Conservation (phyloP, 2,113 vertebrate genomes). For the Empidonax alnorum region DNA sequence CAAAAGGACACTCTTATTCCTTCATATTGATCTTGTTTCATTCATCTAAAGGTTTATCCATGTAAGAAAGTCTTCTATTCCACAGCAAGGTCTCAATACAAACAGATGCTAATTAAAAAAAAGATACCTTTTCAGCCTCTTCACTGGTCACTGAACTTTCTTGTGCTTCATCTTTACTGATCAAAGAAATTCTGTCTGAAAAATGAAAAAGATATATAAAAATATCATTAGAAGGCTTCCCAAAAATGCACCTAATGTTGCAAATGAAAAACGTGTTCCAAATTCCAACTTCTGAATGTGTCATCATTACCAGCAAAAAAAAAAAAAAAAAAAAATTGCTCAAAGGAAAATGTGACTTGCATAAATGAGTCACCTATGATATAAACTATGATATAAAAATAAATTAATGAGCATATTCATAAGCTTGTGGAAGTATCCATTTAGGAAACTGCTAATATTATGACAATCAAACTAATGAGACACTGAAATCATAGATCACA, state of each 20-base stretch:
- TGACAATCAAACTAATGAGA: conserved; percentile 68
- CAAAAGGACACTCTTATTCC: background rate
- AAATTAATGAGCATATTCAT: conserved; percentile 66
- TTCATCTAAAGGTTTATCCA: background rate
- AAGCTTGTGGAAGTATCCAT: conserved; percentile 48
- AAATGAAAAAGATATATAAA: conserved; percentile 13
- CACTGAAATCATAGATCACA: conserved; percentile 29
- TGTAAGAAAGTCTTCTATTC: background rate
- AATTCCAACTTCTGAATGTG: conserved; percentile 21
- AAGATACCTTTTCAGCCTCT: conserved; percentile 86
- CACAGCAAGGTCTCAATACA: background rate
- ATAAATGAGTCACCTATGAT: conserved; percentile 52
- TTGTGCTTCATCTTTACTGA: conserved; percentile 86
- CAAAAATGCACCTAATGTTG: background rate
- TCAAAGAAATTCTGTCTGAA: conserved; percentile 88
- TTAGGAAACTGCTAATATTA: conserved; percentile 65
- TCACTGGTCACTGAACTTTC: conserved; percentile 82
- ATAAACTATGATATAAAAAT: conserved; percentile 52
- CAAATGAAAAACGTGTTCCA: conserved; percentile 1
- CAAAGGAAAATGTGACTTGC: conserved; percentile 40
- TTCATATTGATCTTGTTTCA: background rate
- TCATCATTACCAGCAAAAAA: conserved; percentile 11
- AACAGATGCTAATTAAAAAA: background rate
- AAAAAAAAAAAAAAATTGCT: background rate
- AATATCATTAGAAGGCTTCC: conserved; percentile 25